Percentiles rank a stretch among this genome's conserved stretches.
These are phyloP conservation scores for Lumbricus terrestris DNA, from an alignment of 2,888 invertebrate species.

Conservation along the genomic window DNA sequence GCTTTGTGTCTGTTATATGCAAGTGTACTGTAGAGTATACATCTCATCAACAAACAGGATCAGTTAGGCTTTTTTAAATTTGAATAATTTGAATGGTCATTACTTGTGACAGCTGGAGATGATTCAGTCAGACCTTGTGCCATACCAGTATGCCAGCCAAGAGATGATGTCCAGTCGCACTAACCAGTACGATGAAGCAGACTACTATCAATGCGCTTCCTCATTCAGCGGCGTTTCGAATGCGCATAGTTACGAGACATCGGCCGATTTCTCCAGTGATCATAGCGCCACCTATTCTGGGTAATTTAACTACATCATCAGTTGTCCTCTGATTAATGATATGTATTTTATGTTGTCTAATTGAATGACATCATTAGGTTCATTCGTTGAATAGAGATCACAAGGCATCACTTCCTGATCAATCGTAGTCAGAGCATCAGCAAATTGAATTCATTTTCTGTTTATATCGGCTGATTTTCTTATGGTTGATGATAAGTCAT, in stretches of 20 bases:
- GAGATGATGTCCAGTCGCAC: neutral
- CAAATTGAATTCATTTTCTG: too few species aligned
- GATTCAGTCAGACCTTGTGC: neutral
- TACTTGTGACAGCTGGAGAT: neutral
- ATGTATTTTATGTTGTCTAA: neutral
- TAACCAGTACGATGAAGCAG: constrained; percentile 10
- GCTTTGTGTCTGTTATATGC: too few species aligned
- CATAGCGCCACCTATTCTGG: neutral
- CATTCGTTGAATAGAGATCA: too few species aligned
- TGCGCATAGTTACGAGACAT: neutral
- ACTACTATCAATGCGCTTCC: neutral
- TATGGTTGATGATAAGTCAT: too few species aligned
- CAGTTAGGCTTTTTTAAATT: neutral
- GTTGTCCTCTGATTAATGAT: neutral
- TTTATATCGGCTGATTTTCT: too few species aligned
- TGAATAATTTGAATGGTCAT: constrained; percentile 7
- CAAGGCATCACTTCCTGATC: too few species aligned
- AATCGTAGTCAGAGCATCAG: too few species aligned
- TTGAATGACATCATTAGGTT: neutral
- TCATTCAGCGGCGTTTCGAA: constrained; percentile 11
- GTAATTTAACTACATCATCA: neutral
- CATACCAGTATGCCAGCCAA: constrained; percentile 4
- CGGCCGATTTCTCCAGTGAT: constrained; percentile 6
- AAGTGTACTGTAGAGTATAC: too few species aligned
- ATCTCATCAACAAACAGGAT: too few species aligned